These are phyloP conservation scores for Alethe diademata DNA, from an alignment of 2,113 vertebrate species.

Conservation along the genomic window DNA sequence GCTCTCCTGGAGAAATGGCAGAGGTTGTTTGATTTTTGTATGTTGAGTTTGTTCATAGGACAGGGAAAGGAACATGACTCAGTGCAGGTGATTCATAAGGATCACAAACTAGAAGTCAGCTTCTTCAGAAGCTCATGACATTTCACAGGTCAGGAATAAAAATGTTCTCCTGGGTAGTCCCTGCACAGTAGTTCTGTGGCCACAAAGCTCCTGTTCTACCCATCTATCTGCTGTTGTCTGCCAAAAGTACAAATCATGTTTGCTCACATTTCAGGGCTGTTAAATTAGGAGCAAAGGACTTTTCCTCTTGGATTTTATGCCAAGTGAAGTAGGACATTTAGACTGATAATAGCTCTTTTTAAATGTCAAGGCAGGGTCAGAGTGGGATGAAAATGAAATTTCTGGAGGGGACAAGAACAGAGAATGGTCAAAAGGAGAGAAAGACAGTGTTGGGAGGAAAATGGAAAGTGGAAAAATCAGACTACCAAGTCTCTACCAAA, in stretches of 20 bases:
- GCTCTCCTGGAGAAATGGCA: conserved; percentile 36
- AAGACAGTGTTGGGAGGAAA: not conserved
- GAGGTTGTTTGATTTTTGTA: conserved; percentile 39
- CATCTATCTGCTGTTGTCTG: not conserved
- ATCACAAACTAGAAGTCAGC: not conserved
- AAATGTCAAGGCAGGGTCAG: not conserved
- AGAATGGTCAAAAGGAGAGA: not conserved
- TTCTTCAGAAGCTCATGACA: not conserved
- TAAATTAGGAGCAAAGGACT: conserved; percentile 3
- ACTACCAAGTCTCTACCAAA: not conserved
- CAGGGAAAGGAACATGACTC: conserved; percentile 20
- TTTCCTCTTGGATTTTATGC: not conserved
- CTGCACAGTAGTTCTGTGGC: not conserved
- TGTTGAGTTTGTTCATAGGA: conserved; percentile 47
- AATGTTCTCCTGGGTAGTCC: not conserved
- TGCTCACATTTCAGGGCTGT: not conserved
- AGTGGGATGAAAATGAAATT: not conserved
- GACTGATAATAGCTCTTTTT: not conserved
- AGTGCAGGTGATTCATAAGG: conserved; percentile 37
- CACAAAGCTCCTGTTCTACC: not conserved
- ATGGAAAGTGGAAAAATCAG: not conserved
- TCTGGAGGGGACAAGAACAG: not conserved
- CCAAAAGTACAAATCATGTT: conserved; percentile 5
- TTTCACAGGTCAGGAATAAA: conserved; percentile 16
- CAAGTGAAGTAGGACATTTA: not conserved